phyloP scores from a whole-genome alignment of 2,888 invertebrate genomes.

The Disparrhopalites patrizii region DNA sequence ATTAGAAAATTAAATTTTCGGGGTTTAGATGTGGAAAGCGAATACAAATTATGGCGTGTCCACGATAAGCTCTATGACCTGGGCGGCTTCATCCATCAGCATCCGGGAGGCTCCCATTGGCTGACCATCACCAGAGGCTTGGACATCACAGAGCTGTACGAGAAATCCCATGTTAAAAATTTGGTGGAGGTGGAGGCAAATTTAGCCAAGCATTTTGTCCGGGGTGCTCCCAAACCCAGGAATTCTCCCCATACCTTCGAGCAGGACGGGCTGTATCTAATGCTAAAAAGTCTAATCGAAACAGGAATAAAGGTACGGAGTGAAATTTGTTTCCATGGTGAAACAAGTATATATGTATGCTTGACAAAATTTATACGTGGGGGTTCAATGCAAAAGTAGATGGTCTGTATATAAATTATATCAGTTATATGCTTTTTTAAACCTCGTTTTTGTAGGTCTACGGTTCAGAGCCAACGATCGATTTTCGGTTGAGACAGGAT shows the following conservation, averaged over 20 bases:
- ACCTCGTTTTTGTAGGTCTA: constrained; percentile 39
- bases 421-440: too few relatives aligned
- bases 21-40: too few relatives aligned
- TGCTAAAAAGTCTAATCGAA: constrained; percentile 57
- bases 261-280: constrained; percentile 69
- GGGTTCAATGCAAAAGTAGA: too few relatives aligned
- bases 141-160: constrained; percentile 76
- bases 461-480: constrained; percentile 39
- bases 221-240: constrained; percentile 61
- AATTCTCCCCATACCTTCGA: constrained; percentile 70
- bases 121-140: constrained; percentile 58
- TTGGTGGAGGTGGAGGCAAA: constrained; percentile 57
- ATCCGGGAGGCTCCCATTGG: constrained; percentile 55
- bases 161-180: constrained; percentile 64
- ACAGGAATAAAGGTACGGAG: constrained; percentile 35
- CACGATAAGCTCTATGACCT: constrained; percentile 56
- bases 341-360: not conserved
- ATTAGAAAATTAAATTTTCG: too few relatives aligned
- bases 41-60: too few relatives aligned
- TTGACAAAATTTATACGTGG: too few relatives aligned
- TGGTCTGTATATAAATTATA: too few relatives aligned
- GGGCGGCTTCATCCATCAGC: constrained; percentile 55
- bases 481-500: constrained; percentile 39
- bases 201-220: constrained; percentile 63
- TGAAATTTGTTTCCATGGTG: not conserved